A percentile compares a stretch with the other conserved stretches of the same genome.
Conservation (phyloP, 53 echinoderm and acorn worm species). For the Astropecten irregularis region DNA sequence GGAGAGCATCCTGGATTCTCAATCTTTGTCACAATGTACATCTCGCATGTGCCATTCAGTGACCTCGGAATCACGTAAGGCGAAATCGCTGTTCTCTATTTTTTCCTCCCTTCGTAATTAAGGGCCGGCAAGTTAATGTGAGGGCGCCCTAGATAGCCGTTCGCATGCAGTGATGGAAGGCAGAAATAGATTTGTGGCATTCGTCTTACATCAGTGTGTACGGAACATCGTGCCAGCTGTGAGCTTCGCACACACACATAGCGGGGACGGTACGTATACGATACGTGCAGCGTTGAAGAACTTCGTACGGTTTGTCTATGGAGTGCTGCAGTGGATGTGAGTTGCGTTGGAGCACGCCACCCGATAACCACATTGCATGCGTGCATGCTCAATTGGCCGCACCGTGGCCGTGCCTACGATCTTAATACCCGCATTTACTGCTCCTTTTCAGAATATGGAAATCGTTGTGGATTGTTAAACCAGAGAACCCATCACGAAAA, state of each 20-base stretch:
- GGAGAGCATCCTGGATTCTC: not conserved
- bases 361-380: conserved; percentile 47
- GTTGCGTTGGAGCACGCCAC: not conserved
- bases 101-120: conserved; percentile 33
- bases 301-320: conserved; percentile 54
- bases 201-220: conserved; percentile 4
- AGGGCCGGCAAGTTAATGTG: conserved; percentile 36
- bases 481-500: conserved; percentile 28
- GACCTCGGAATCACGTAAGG: conserved; percentile 13
- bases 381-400: conserved; percentile 53
- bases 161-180: conserved; percentile 15
- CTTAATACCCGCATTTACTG: conserved; percentile 48
- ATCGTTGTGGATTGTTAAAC: conserved; percentile 46
- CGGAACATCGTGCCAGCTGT: not conserved
- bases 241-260: not conserved
- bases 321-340: conserved; percentile 38
- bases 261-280: not conserved
- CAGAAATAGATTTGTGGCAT: not conserved
- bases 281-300: conserved; percentile 3
- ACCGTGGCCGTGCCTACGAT: conserved; percentile 49
- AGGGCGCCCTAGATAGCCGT: conserved; percentile 47
- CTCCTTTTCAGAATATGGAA: conserved; percentile 17
- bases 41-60: not conserved
- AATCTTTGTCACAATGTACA: not conserved
- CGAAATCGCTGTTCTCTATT: conserved; percentile 20